These are phyloP conservation scores for Timandra comae DNA, from an alignment of 2,888 invertebrate genomes.

Conservation along the genomic window DNA sequence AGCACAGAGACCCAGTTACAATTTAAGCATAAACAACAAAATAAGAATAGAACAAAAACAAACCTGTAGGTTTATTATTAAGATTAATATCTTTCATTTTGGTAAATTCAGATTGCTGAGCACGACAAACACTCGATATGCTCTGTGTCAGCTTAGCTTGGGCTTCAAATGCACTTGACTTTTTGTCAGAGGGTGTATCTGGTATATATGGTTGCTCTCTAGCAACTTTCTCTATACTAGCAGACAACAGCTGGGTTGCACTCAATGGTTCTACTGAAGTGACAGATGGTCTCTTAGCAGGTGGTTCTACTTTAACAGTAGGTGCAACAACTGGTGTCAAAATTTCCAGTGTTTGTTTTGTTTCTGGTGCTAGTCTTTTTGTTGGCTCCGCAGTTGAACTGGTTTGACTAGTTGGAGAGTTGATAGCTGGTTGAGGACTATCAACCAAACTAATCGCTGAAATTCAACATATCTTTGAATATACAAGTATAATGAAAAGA, in stretches of 20 bases:
- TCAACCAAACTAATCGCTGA: conserved; percentile 65
- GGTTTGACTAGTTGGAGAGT: conserved; percentile 60
- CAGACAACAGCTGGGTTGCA: conserved; percentile 59
- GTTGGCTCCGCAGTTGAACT: conserved; percentile 38
- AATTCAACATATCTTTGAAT: conserved; percentile 31
- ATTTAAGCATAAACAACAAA: neutral
- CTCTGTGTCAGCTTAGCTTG: conserved; percentile 68
- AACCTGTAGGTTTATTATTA: conserved; percentile 60
- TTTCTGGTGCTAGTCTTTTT: conserved; percentile 28
- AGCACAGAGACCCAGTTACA: too few relatives aligned
- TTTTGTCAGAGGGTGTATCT: conserved; percentile 34
- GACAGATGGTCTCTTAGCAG: conserved; percentile 31
- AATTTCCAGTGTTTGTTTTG: conserved; percentile 34
- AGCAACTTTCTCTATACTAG: conserved; percentile 63
- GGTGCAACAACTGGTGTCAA: conserved; percentile 5
- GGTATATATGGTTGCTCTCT: conserved; percentile 38
- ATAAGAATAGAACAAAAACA: conserved; percentile 18
- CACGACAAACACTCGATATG: conserved; percentile 54
- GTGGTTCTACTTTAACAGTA: conserved; percentile 31
- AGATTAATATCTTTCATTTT: conserved; percentile 71
- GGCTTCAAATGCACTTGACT: conserved; percentile 58
- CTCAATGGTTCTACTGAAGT: conserved; percentile 38
- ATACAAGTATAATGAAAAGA: too few relatives aligned
- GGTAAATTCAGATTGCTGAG: conserved; percentile 44
- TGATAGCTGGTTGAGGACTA: conserved; percentile 56